phyloP scores from a whole-genome alignment of 2,797 vertebrate species.

The Hydrocynus forskahlii region DNA sequence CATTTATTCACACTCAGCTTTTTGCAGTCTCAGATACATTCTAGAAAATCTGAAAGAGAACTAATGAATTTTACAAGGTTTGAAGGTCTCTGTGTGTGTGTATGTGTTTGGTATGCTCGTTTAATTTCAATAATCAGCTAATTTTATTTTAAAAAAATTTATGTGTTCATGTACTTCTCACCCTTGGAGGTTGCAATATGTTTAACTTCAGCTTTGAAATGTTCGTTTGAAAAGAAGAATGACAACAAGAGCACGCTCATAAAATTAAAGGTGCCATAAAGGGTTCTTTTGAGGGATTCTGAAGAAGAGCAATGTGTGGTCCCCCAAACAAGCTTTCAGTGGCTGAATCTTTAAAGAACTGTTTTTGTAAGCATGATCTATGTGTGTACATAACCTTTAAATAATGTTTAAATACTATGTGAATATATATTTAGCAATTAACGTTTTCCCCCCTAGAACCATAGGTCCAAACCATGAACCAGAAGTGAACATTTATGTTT shows the following conservation, averaged over 20 bases:
- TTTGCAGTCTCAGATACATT: background rate
- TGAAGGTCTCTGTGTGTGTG: no score
- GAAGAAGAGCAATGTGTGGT: background rate
- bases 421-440: no score
- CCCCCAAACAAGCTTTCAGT: background rate
- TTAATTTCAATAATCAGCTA: background rate
- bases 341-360: background rate
- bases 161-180: slow-evolving; percentile 1
- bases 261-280: background rate
- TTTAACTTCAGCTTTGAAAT: background rate
- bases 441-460: background rate
- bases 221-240: background rate
- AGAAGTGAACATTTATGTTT: background rate
- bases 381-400: background rate
- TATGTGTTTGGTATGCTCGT: no score
- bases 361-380: background rate
- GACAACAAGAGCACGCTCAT: background rate
- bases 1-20: slow-evolving; percentile 21
- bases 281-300: background rate
- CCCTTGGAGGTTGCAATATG: background rate
- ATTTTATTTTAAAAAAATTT: background rate
- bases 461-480: background rate
- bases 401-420: background rate
- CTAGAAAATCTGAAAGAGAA: slow-evolving; percentile 6
- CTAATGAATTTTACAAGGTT: background rate